phyloP scores from a whole-genome alignment of 2,113 vertebrate species.

The Saguinus imperator region DNA sequence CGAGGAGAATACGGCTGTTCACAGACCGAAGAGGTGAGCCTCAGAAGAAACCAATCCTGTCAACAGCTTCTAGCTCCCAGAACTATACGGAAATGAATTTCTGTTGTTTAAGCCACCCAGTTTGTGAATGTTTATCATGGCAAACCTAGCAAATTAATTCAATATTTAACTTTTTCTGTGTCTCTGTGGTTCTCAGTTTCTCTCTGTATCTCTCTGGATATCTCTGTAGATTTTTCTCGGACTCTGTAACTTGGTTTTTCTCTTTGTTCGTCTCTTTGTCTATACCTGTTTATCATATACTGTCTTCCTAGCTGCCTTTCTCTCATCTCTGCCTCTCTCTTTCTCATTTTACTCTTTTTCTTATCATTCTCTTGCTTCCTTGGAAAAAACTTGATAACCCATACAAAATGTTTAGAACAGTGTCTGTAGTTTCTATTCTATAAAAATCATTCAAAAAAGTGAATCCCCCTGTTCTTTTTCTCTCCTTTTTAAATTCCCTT shows the following conservation, averaged over 20 bases:
- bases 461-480: background rate
- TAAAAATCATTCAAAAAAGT: background rate
- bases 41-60: background rate
- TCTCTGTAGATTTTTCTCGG: background rate
- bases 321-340: background rate
- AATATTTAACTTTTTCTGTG: background rate
- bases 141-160: background rate
- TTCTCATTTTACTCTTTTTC: background rate
- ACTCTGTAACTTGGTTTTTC: background rate
- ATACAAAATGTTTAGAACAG: background rate
- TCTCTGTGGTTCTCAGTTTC: background rate
- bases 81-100: background rate
- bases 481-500: background rate
- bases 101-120: accelerated
- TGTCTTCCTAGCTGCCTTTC: background rate
- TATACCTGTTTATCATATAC: background rate
- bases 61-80: background rate
- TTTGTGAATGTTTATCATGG: background rate
- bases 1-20: accelerated
- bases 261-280: background rate
- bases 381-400: background rate
- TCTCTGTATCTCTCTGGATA: background rate
- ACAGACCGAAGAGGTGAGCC: background rate
- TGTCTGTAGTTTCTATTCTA: background rate
- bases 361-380: background rate